These are phyloP conservation scores for Heloderma charlesbogerti DNA, from an alignment of 2,113 vertebrate genomes.

Conservation along the genomic window DNA sequence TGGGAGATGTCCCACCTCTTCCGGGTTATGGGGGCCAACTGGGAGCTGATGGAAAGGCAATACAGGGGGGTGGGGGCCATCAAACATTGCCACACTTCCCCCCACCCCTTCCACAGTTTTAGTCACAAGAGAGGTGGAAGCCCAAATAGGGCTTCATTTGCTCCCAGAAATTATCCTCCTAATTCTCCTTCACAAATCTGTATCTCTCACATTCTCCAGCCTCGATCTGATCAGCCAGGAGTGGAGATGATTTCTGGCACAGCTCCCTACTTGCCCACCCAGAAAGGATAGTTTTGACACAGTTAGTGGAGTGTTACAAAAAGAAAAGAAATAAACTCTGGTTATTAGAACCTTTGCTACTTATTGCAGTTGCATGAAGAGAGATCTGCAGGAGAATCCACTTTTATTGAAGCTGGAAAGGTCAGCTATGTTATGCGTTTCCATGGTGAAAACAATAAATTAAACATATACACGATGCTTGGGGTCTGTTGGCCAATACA, in stretches of 20 bases:
- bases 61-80: too few species aligned
- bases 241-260: not conserved
- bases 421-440: conserved; percentile 80
- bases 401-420: conserved; percentile 84
- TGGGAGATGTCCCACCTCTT: too few species aligned
- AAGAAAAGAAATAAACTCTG: conserved; percentile 33
- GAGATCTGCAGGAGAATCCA: conserved; percentile 75
- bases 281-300: conserved; percentile 23
- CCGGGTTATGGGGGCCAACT: too few species aligned
- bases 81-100: too few species aligned
- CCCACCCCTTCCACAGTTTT: too few species aligned
- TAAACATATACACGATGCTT: conserved; percentile 67
- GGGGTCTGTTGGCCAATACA: conserved; percentile 34
- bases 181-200: not conserved
- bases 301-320: not conserved
- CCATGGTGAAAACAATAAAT: conserved; percentile 81
- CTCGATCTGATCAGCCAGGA: not conserved
- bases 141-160: not conserved
- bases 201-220: not conserved
- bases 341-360: conserved; percentile 61
- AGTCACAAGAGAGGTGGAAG: too few species aligned
- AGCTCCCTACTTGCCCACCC: not conserved
- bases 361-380: conserved; percentile 71
- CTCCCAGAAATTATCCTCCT: too few species aligned
- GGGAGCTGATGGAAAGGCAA: too few species aligned